A percentile compares a stretch with the other conserved stretches of the same genome.
These are phyloP conservation scores for Parazoanthus atlanticus DNA, from an alignment of 92 coral and sea anemone genomes.

Conservation along the genomic window DNA sequence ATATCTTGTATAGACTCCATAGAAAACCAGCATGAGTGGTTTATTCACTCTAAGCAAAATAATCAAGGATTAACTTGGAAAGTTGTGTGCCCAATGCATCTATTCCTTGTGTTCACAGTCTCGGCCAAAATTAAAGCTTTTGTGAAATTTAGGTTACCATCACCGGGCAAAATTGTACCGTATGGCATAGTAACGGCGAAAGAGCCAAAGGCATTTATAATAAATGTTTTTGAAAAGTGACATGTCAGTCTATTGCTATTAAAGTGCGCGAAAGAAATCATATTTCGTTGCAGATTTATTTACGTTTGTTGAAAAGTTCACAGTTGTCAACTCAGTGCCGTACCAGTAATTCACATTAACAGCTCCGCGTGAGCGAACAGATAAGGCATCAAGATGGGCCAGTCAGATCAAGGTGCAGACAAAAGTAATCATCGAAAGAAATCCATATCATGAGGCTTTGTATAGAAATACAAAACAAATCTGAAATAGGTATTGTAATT, in stretches of 20 bases:
- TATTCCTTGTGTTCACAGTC: background rate
- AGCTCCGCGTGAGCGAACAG: conserved; percentile 40
- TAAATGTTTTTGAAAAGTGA: conserved; percentile 15
- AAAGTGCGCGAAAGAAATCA: background rate
- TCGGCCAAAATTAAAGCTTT: conserved; percentile 9
- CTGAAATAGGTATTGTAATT: conserved; percentile 18
- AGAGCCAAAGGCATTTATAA: conserved; percentile 10
- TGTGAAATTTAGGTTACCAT: background rate
- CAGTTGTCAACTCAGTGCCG: conserved; percentile 23
- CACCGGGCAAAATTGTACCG: conserved; percentile 22
- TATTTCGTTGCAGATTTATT: conserved; percentile 14
- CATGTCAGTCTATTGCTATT: conserved; percentile 35
- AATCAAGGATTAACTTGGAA: background rate
- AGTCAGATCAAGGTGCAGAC: conserved; percentile 23
- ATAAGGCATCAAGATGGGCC: background rate
- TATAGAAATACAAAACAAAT: background rate
- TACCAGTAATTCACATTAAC: conserved; percentile 37
- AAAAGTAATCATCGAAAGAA: conserved; percentile 14
- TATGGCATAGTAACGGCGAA: conserved; percentile 40
- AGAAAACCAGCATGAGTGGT: conserved; percentile 14
- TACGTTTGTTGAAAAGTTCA: conserved; percentile 37
- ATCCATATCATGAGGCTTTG: conserved; percentile 12
- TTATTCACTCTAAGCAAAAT: background rate
- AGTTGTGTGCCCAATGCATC: background rate
- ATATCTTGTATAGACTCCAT: conserved; percentile 11